Evolutionary conservation across 2,113 vertebrate species (phyloP).

Genomic region (Pteronura brasiliensis): DNA sequence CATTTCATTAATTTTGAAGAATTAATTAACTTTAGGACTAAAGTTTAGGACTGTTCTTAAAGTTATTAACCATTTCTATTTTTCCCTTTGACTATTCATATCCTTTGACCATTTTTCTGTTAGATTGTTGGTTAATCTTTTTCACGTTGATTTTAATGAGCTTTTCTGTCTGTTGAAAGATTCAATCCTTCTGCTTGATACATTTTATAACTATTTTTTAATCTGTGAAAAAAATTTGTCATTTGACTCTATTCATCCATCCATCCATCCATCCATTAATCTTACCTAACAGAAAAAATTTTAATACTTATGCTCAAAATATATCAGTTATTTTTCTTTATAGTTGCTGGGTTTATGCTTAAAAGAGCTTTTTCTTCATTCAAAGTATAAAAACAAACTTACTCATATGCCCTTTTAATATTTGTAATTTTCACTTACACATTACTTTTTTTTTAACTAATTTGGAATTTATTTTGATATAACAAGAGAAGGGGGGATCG

Average conservation of each 20-base stretch:
- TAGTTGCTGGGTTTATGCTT: not conserved
- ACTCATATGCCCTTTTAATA: not conserved
- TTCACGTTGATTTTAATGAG: not conserved
- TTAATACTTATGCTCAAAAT: not conserved
- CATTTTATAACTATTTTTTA: not conserved
- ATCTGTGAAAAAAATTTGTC: not conserved
- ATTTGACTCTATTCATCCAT: not conserved
- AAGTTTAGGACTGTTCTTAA: not conserved
- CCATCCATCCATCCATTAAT: not conserved
- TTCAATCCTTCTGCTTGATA: not conserved
- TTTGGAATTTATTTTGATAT: not conserved
- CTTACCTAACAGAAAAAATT: not conserved
- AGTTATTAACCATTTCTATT: not conserved
- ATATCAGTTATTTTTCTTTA: not conserved
- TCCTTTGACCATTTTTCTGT: not conserved
- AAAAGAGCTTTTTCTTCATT: not conserved
- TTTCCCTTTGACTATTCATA: not conserved
- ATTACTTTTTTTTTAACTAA: not conserved
- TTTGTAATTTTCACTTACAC: constrained; percentile 17
- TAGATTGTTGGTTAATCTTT: not conserved
- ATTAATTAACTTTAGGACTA: not conserved
- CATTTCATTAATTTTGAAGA: constrained; percentile 39
- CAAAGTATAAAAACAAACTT: not conserved
- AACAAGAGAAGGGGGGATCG: not conserved
- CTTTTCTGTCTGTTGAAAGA: not conserved